These are phyloP conservation scores for Clangula hyemalis DNA, from an alignment of 2,797 vertebrate species.

Conservation along the genomic window DNA sequence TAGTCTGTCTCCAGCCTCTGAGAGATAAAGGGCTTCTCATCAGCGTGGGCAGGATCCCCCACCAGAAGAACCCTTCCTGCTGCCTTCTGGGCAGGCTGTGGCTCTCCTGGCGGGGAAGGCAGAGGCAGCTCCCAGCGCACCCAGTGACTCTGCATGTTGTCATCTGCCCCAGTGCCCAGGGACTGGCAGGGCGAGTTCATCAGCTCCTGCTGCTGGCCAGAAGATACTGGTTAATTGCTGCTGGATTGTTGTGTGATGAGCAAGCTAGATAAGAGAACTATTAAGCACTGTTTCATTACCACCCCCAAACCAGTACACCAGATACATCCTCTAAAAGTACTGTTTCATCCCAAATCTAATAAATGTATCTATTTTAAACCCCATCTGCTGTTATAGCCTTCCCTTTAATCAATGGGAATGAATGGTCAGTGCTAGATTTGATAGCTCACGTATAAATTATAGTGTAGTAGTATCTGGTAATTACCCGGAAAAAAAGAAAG, in stretches of 20 bases:
- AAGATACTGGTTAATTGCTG: conserved; percentile 57
- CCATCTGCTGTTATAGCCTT: neutral
- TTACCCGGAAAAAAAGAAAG: neutral
- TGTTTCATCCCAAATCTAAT: neutral
- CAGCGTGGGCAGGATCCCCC: neutral
- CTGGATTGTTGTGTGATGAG: conserved; percentile 48
- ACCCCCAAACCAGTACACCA: conserved; percentile 22
- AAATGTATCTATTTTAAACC: neutral
- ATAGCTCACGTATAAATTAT: neutral
- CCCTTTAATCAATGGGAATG: neutral
- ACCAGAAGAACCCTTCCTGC: neutral
- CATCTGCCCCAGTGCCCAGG: neutral
- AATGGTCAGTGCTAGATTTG: neutral
- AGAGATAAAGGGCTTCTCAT: neutral
- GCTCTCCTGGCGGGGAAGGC: neutral
- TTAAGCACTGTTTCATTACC: conserved; percentile 46
- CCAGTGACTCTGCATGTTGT: conserved; percentile 8
- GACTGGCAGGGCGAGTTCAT: conserved; percentile 19
- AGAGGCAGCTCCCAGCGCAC: neutral
- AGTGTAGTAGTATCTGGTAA: neutral
- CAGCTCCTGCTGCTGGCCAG: conserved; percentile 34
- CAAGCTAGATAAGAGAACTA: conserved; percentile 61
- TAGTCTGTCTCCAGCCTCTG: neutral
- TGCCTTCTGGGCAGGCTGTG: neutral
- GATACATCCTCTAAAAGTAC: conserved; percentile 39